Evolutionary conservation across 1,140 invertebrate species (phyloP).

Genomic region (Nephotettix cincticeps): DNA sequence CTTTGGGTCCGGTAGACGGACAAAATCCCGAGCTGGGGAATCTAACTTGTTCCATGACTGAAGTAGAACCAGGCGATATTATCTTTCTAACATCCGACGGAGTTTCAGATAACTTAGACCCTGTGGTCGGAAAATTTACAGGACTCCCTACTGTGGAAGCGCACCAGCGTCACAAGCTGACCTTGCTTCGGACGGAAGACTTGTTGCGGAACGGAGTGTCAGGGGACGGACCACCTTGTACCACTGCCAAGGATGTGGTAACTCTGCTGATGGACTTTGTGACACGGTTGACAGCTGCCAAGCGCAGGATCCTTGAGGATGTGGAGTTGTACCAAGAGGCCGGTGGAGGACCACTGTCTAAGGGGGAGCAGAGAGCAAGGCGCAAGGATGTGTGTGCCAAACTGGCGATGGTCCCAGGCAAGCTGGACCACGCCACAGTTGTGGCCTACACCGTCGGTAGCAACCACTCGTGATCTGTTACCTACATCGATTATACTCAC

Average conservation of each 20-base stretch:
- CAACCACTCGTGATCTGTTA: background rate
- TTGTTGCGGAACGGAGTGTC: constrained; percentile 72
- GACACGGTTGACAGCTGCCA: constrained; percentile 71
- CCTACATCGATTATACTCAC: too few relatives aligned
- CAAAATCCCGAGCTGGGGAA: constrained; percentile 88
- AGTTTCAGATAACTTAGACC: constrained; percentile 93
- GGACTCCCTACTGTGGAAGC: constrained; percentile 74
- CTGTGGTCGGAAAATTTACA: constrained; percentile 92
- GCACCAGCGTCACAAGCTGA: constrained; percentile 77
- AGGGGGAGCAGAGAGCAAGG: constrained; percentile 63
- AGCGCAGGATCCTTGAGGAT: constrained; percentile 77
- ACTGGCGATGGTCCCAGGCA: constrained; percentile 80
- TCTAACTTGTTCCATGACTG: constrained; percentile 85
- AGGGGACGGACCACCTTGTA: constrained; percentile 55
- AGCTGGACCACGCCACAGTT: constrained; percentile 88
- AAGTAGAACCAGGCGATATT: constrained; percentile 79
- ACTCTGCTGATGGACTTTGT: constrained; percentile 77
- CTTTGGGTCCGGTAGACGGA: constrained; percentile 86
- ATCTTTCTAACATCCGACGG: constrained; percentile 90
- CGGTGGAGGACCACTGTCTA: constrained; percentile 54
- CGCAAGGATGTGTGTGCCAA: constrained; percentile 70
- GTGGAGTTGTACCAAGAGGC: constrained; percentile 71
- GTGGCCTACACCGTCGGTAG: constrained; percentile 75
- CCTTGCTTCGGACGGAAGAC: constrained; percentile 77
- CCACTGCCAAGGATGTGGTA: constrained; percentile 64